A percentile compares a stretch with the other conserved stretches of the same genome.
Evolutionary conservation across 2,113 vertebrate genomes (phyloP).

Genomic region (Lipotes vexillifer): DNA sequence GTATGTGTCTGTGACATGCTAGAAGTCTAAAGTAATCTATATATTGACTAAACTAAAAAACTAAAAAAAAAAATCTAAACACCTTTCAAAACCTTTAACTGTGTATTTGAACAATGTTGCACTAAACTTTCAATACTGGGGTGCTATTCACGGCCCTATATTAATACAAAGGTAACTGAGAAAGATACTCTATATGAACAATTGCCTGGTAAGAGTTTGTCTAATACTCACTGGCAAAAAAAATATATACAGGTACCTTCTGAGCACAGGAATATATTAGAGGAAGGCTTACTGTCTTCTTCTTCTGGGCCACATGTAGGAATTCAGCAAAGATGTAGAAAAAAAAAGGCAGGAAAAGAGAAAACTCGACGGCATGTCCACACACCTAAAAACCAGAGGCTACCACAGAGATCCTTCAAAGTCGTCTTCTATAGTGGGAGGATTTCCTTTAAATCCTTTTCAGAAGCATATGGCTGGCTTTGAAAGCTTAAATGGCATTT

Average conservation of each 20-base stretch:
- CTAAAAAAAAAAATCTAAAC: neutral
- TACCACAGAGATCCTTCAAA: constrained; percentile 16
- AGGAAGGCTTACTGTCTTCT: neutral
- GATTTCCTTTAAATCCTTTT: constrained; percentile 75
- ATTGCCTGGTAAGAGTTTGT: neutral
- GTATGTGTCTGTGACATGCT: neutral
- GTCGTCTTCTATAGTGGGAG: constrained; percentile 53
- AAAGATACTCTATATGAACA: neutral
- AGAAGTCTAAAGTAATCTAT: neutral
- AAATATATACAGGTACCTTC: neutral
- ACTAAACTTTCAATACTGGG: neutral
- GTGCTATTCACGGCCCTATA: neutral
- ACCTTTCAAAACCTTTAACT: neutral
- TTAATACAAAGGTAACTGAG: constrained; percentile 7
- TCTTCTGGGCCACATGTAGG: neutral
- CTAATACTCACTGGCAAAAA: constrained; percentile 11
- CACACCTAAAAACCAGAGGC: constrained; percentile 26
- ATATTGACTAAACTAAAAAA: neutral
- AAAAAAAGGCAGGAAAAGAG: neutral
- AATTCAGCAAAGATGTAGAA: neutral
- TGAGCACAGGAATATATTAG: constrained; percentile 4
- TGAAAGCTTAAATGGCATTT: constrained; percentile 84
- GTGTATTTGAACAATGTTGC: neutral
- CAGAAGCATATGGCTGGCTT: constrained; percentile 82
- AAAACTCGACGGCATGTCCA: neutral